Evolutionary conservation across 2,888 invertebrate genomes (phyloP).

Genomic region (Galerucella calmariensis): DNA sequence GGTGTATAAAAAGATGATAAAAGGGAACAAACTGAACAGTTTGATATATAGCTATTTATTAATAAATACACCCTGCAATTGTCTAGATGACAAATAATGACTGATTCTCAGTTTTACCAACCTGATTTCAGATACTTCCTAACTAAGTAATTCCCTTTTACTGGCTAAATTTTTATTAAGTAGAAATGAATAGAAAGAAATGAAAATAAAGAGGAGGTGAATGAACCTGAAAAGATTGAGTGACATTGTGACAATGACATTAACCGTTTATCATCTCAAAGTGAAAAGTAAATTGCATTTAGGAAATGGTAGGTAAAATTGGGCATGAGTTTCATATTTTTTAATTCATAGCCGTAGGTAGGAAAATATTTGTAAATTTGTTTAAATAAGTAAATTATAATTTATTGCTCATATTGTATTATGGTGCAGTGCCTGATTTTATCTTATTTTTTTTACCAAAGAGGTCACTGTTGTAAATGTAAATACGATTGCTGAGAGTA

Average conservation of each 20-base stretch:
- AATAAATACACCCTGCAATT: conserved; percentile 42
- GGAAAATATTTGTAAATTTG: conserved; percentile 52
- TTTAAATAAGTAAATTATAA: conserved; percentile 49
- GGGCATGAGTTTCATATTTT: conserved; percentile 33
- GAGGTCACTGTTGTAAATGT: conserved; percentile 62
- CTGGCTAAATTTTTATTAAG: too few species aligned
- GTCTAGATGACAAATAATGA: conserved; percentile 57
- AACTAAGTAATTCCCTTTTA: too few species aligned
- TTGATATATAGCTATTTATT: not conserved
- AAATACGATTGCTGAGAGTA: conserved; percentile 50
- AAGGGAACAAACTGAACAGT: not conserved
- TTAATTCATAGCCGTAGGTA: conserved; percentile 50
- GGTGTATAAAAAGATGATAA: not conserved
- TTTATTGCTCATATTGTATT: conserved; percentile 58
- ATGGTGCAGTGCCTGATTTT: conserved; percentile 58
- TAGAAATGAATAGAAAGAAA: too few species aligned
- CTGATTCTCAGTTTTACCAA: not conserved
- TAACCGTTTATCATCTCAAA: too few species aligned
- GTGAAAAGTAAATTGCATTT: too few species aligned
- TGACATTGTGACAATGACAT: too few species aligned
- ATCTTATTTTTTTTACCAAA: conserved; percentile 61
- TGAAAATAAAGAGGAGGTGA: too few species aligned
- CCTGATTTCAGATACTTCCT: too few species aligned
- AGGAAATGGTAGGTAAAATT: too few species aligned
- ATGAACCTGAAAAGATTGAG: too few species aligned